Base-by-base conservation (phyloP, 37 sponge, comb jelly and placozoan species). In the Dysidea cf. avara region DNA sequence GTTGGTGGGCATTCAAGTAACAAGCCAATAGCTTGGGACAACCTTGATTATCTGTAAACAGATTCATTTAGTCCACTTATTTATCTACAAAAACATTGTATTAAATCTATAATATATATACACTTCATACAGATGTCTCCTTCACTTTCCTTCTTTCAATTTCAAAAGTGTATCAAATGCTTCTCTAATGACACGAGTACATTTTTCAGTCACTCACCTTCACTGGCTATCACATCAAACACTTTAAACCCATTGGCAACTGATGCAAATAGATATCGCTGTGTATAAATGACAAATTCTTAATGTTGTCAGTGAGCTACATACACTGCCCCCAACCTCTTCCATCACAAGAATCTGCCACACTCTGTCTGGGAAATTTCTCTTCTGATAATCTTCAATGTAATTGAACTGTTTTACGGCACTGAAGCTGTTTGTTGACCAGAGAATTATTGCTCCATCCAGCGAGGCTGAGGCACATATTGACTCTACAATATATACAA, bases 391-490 rank as follows among this genome's bases (percentile, higher is more conserved):
- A 7, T 46, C 38, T 13, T 68, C 69, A 2, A 48, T 47, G 46
- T 80, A 74, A 30, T 79, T 48, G 53, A 86, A 75, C 61, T 68
- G 68, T 75, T 86, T 86, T 62, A 86, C 62, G 0, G 86, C 76
- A 53, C 64, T 79, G 26, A 86, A 75, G 18, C 68, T 52, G 58
- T 86, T 79, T 11, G 73, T 79, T 25, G 86, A 86, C 86, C 86
- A 86, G 32, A 86, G 48, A 22, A 86, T 28, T 29, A 86, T 75
- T 18, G 40, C 61, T 2, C 86, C 86, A 43, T 79, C 81, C 16
- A 34, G 69, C 6, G 81, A 74, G 5, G 75, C 86, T 50, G 86
- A 78, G 17, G 81, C 86, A 86, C 79, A 86, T 53, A 86, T 39
- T 21, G 56, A 75, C 3, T 49, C 83, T 83, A 72, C 11, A 20